phyloP scores from a whole-genome alignment of 2,113 vertebrate genomes.

The Cochlearius cochlearius region DNA sequence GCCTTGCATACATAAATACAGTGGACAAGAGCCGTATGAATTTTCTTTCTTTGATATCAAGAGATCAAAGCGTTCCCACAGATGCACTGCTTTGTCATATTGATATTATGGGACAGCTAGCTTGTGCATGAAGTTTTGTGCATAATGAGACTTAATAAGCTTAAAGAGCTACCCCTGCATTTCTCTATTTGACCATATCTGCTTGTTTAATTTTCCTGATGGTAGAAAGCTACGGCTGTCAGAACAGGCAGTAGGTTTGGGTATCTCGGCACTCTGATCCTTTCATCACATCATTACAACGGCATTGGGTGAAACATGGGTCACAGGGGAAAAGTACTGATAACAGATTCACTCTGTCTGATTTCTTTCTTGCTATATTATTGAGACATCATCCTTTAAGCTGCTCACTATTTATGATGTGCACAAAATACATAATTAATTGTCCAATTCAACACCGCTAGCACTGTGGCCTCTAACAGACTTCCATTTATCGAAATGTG shows the following conservation, averaged over 20 bases:
- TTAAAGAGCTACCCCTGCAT: not conserved
- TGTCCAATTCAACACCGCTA: constrained; percentile 14
- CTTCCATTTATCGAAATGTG: constrained; percentile 4
- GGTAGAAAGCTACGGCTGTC: not conserved
- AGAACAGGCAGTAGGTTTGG: not conserved
- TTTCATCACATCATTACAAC: not conserved
- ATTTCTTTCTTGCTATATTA: not conserved
- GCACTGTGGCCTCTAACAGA: constrained; percentile 36
- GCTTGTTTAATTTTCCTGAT: not conserved
- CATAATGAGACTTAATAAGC: constrained; percentile 16
- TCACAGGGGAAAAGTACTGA: not conserved
- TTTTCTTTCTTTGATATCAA: not conserved
- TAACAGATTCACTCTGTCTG: not conserved
- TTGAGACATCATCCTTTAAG: constrained; percentile 33
- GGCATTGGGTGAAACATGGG: not conserved
- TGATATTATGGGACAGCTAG: not conserved
- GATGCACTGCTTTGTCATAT: not conserved
- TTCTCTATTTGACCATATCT: not conserved
- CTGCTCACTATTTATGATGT: constrained; percentile 38
- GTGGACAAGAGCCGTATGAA: not conserved
- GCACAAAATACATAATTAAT: constrained; percentile 51
- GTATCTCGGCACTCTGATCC: not conserved
- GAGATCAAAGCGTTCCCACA: not conserved
- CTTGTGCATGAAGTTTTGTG: not conserved
- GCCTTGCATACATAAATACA: not conserved